Conservation (phyloP, 1,140 invertebrate species). For the Heterodera carotae region DNA sequence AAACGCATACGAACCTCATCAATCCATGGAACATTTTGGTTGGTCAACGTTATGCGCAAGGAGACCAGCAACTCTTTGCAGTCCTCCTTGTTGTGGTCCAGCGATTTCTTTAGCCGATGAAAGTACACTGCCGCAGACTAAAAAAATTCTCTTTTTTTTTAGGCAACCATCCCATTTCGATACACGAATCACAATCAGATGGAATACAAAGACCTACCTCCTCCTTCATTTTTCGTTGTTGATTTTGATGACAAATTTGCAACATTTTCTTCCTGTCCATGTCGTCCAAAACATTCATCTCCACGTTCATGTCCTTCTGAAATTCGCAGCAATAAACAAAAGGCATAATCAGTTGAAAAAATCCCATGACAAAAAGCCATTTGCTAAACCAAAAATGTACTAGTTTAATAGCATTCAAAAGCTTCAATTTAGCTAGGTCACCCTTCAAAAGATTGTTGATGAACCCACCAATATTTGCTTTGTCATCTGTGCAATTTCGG, state of each 20-base stretch:
- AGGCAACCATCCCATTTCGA: no score
- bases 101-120: slow-evolving; percentile 28
- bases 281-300: slow-evolving; percentile 20
- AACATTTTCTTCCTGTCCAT: slow-evolving; percentile 35
- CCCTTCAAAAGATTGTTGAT: no score
- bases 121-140: slow-evolving; percentile 29
- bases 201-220: slow-evolving; percentile 1
- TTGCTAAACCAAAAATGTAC: no score
- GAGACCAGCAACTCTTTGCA: slow-evolving; percentile 32
- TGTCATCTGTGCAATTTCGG: slow-evolving; percentile 5
- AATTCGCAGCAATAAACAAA: background rate
- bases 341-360: background rate
- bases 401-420: no score
- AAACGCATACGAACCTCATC: slow-evolving; percentile 20
- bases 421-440: no score
- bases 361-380: no score
- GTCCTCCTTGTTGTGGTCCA: slow-evolving; percentile 33
- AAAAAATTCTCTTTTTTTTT: background rate
- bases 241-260: slow-evolving; percentile 36
- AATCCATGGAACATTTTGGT: slow-evolving; percentile 32
- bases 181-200: background rate
- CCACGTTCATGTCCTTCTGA: slow-evolving; percentile 36
- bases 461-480: slow-evolving; percentile 27
- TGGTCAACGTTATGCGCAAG: slow-evolving; percentile 27
- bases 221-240: slow-evolving; percentile 26